Evolutionary conservation across 2,113 vertebrate species (phyloP).

Genomic region (Suncus etruscus): DNA sequence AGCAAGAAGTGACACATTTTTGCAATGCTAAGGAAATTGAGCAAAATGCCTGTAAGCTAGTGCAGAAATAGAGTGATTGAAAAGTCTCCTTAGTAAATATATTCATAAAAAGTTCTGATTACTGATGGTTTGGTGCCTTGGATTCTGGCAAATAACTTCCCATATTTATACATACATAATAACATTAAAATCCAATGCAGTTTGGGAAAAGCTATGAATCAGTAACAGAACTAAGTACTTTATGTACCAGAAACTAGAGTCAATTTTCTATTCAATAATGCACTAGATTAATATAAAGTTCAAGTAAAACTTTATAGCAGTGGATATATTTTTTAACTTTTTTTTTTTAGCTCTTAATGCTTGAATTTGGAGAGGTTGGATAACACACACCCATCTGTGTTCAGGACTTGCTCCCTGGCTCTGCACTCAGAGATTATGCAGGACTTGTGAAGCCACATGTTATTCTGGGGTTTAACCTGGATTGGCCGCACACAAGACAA

Average conservation of each 20-base stretch:
- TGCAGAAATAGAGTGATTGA: conserved; percentile 15
- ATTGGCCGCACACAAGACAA: too few relatives aligned
- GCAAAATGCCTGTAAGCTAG: not conserved
- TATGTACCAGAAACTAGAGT: not conserved
- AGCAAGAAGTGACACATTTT: not conserved
- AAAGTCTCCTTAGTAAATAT: not conserved
- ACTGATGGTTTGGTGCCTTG: not conserved
- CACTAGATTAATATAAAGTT: not conserved
- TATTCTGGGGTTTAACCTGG: too few relatives aligned
- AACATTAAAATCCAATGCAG: not conserved
- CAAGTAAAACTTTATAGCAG: not conserved
- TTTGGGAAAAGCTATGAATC: not conserved
- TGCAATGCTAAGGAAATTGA: not conserved
- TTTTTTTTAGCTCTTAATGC: too few relatives aligned
- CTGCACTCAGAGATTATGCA: too few relatives aligned
- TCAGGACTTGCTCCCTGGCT: too few relatives aligned
- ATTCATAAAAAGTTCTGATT: conserved; percentile 27
- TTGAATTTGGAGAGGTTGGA: too few relatives aligned
- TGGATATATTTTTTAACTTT: too few relatives aligned
- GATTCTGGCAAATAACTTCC: not conserved
- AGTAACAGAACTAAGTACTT: conserved; percentile 22
- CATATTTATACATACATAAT: not conserved
- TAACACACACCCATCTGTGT: too few relatives aligned
- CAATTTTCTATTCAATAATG: not conserved
- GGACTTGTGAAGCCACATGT: too few relatives aligned